Percentiles rank a stretch among this genome's conserved stretches.
These are phyloP conservation scores for Zoanthus gigantus DNA, from an alignment of 92 coral and sea anemone species.

Conservation along the genomic window DNA sequence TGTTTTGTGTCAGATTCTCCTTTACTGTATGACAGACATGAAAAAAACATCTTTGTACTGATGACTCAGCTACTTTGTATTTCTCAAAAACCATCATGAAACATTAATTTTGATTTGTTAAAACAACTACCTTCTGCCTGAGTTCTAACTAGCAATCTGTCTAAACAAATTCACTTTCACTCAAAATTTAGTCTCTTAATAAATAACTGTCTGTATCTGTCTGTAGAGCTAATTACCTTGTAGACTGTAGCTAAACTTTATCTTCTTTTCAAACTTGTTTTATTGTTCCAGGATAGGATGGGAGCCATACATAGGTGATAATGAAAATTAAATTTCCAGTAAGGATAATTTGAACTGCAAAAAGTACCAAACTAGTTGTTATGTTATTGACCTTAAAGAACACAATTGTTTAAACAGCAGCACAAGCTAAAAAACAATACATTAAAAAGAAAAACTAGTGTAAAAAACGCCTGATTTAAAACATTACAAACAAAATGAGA, in stretches of 20 bases:
- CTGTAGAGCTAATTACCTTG: not conserved
- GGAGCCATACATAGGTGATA: not conserved
- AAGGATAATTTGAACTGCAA: not conserved
- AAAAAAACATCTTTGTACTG: constrained; percentile 47
- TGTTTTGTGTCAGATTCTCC: constrained; percentile 32
- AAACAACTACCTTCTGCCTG: not conserved
- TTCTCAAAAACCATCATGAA: constrained; percentile 48
- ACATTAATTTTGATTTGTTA: not conserved
- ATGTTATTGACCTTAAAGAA: not conserved
- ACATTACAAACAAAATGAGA: not conserved
- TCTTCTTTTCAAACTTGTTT: no score
- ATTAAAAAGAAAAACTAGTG: not conserved
- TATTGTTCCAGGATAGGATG: not conserved
- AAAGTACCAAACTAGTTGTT: not conserved
- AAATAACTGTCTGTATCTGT: not conserved
- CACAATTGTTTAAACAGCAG: not conserved
- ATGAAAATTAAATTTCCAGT: not conserved
- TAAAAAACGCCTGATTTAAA: not conserved
- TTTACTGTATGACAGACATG: constrained; percentile 39
- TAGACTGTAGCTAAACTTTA: not conserved
- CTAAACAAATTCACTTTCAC: constrained; percentile 1
- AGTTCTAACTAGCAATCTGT: not conserved
- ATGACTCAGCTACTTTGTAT: constrained; percentile 42
- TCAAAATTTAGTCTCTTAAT: constrained; percentile 18
- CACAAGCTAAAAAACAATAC: not conserved